Base-by-base conservation (phyloP, 2,888 invertebrate genomes). In the Taenaris catops region DNA sequence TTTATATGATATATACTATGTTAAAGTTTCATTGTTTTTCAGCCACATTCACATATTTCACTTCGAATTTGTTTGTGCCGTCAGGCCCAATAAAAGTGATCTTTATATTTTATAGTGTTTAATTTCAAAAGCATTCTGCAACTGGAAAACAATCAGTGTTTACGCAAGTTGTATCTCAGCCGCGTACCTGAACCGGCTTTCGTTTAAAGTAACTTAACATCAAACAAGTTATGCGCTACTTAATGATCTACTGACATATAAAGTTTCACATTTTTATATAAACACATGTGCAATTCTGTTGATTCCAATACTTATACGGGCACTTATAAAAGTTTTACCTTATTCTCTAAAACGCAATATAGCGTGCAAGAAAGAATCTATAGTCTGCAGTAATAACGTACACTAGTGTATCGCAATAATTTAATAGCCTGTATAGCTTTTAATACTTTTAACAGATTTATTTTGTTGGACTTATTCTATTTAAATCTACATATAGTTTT, bases 241-340 rank as follows among this genome's bases (percentile, higher is more conserved):
- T 44, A 46, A 49, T 54, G 69, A 46, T 55, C 67, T 46, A 72
- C 70, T 68, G 49, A 63, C 67, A 63, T 57, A 48, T 62, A 67
- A 63, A 58, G 59, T 58, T 68, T 68, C 71, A 63, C 60, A 58
- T 60, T 60, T 67, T 63, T 58, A 61, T 51, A 54, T 50, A n/a
- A n/a, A n/a, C n/a, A 16, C 40, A 44, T 44, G 37, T 42, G 38
- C 44, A 39, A 42, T 49, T 48, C 46, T 51, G 38, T 45, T 51
- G 44, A 43, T 51, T 51, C 19, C 20, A 21, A 3, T 23, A 23
- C 9, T n/a, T 23, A 9, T 3, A 5, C 9, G 4, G 8, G 5
- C 5, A 8, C 8, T 8, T 26, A 26, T 3, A 25, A 25, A 25
- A 7, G 3, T 14, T 2, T 14, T 14, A 4, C 11, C 4, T 6